Evolutionary conservation across 1,140 invertebrate species (phyloP).

Genomic region (Pseudomyrmex flavicornis): DNA sequence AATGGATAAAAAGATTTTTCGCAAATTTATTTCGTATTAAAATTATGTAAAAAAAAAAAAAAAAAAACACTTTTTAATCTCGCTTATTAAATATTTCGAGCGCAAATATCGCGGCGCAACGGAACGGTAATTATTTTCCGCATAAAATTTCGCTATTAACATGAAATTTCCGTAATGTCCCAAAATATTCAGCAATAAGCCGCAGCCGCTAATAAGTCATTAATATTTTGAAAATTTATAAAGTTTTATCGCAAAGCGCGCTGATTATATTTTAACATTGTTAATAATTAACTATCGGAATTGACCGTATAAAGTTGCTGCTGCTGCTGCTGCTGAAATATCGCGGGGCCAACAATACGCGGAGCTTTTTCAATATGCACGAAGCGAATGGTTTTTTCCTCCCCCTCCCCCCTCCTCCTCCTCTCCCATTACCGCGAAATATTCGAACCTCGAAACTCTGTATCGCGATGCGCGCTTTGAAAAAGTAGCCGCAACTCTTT

Average conservation of each 20-base stretch:
- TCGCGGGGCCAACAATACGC: background rate
- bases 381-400: background rate
- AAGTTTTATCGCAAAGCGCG: slow-evolving; percentile 11
- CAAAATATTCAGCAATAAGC: slow-evolving; percentile 31
- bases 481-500: background rate
- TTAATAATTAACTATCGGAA: slow-evolving; percentile 42
- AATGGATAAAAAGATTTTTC: background rate
- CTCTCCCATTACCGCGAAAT: background rate
- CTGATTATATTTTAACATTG: slow-evolving; percentile 35
- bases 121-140: background rate
- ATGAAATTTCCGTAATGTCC: slow-evolving; percentile 12
- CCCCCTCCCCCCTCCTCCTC: background rate
- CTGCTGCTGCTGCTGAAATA: background rate
- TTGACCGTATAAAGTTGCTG: background rate
- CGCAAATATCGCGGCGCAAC: too few relatives aligned
- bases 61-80: slow-evolving; percentile 9
- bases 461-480: background rate
- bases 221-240: slow-evolving; percentile 28
- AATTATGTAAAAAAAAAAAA: slow-evolving; percentile 22
- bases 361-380: slow-evolving; percentile 24
- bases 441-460: background rate
- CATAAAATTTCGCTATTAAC: slow-evolving; percentile 2
- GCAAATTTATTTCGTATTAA: slow-evolving; percentile 27
- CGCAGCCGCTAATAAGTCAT: background rate
- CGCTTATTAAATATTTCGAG: background rate